Evolutionary conservation across 2,888 invertebrate species (phyloP), one percentile per base, ranked within the genome.

Genomic region (Ormyrus thymus): DNA sequence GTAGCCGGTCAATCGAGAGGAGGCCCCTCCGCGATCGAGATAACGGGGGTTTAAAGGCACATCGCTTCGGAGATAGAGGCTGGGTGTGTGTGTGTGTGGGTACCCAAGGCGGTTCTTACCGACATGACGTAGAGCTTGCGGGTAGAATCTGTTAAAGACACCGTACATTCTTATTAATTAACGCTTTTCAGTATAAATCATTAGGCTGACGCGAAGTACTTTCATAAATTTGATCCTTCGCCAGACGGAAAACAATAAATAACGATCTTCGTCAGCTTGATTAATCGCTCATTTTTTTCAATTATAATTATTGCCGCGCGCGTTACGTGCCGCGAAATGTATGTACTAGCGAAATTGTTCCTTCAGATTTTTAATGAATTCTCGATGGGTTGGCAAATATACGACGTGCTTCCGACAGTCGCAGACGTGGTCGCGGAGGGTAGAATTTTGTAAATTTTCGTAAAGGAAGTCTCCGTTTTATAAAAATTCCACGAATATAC

Each of bases 21-120:
- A 7, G n/a, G n/a, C 8, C 9, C 29, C 7, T 13, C 43, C 13
- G 43, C 65, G 59, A 72, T 76, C 82, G 83, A 84, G 84, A 85
- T 85, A 85, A 85, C 85, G 85, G 84, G 80, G 79, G 81, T 83
- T 76, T 76, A 76, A 69, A 76, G 76, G 62, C 75, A 48, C 75
- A 69, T 76, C 75, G 66, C 11, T 13, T 5, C 7, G 10, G 1
- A 55, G 29, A 29, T 29, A 3, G 29, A 29, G 29, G 29, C 29
- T 29, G 29, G 0, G 4, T 29, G 29, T 4, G 29, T 29, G 29
- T 51, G 45, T 66, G 58, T 10, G 9, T 10, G 62, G 58, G 46
- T 48, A 61, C 56, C 48, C 6, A 48, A 73, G 65, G 73, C 65
- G 15, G 65, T 73, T 61, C 65, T 65, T 73, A 56, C 48, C 29